phyloP scores from a whole-genome alignment of 2,888 invertebrate genomes.

The Eupithecia vulgata region DNA sequence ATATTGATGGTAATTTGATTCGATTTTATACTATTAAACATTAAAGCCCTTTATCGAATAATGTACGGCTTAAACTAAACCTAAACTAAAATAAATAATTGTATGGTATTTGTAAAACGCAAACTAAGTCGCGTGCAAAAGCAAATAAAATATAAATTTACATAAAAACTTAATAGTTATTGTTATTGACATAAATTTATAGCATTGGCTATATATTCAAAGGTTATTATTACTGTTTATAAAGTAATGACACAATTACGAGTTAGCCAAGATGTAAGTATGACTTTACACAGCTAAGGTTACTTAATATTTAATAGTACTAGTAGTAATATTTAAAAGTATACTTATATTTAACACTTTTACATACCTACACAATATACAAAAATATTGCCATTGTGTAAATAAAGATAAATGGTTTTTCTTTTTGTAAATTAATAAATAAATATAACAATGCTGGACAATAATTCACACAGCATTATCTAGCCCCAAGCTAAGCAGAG shows the following conservation, averaged over 20 bases:
- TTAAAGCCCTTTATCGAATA: background rate
- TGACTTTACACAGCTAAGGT: background rate
- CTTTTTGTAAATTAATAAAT: background rate
- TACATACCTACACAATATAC: too few relatives aligned
- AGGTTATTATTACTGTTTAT: conserved; percentile 47
- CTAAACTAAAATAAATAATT: too few relatives aligned
- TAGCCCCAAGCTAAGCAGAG: too few relatives aligned
- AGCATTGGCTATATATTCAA: conserved; percentile 40
- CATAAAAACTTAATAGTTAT: conserved; percentile 40
- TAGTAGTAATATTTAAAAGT: conserved; percentile 1
- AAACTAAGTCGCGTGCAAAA: background rate
- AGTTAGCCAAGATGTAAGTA: background rate
- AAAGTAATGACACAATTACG: background rate
- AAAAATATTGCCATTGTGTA: background rate
- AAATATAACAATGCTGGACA: too few relatives aligned
- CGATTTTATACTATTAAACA: background rate
- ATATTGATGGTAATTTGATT: background rate
- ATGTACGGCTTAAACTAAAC: background rate
- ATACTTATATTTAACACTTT: background rate
- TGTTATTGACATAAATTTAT: conserved; percentile 41
- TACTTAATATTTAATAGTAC: background rate
- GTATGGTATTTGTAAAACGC: too few relatives aligned
- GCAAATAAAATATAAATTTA: conserved; percentile 34
- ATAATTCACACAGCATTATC: too few relatives aligned
- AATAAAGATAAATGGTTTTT: background rate